phyloP scores from a whole-genome alignment of 1,140 invertebrate genomes.

The Diprion similis region DNA sequence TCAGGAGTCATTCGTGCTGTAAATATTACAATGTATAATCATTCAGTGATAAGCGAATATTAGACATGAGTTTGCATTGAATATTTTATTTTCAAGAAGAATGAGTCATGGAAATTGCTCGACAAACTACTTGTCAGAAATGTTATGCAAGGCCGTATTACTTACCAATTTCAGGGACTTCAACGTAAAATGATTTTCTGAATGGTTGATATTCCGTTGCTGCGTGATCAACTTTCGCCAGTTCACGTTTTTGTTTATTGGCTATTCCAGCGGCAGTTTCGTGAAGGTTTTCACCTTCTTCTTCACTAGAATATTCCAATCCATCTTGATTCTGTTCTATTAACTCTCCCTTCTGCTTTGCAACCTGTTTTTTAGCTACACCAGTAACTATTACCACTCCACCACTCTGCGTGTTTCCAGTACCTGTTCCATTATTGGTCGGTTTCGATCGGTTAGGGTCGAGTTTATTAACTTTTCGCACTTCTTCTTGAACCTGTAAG shows the following conservation, averaged over 20 bases:
- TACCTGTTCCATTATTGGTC: slow-evolving; percentile 37
- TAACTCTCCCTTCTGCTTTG: slow-evolving; percentile 85
- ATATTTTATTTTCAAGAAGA: slow-evolving; percentile 40
- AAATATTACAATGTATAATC: slow-evolving; percentile 66
- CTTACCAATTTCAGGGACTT: slow-evolving; percentile 78
- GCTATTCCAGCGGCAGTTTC: slow-evolving; percentile 88
- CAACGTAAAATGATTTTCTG: slow-evolving; percentile 96
- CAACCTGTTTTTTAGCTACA: slow-evolving; percentile 84
- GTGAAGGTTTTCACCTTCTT: slow-evolving; percentile 94
- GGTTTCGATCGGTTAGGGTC: slow-evolving; percentile 62
- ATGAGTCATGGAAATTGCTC: not conserved
- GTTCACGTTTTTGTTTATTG: slow-evolving; percentile 87
- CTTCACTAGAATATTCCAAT: slow-evolving; percentile 96
- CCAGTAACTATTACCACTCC: slow-evolving; percentile 87
- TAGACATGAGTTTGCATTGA: too few relatives aligned
- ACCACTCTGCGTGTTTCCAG: slow-evolving; percentile 43
- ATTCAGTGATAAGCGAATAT: too few relatives aligned
- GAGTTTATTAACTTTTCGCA: slow-evolving; percentile 87
- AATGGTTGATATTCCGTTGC: slow-evolving; percentile 87
- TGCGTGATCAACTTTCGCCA: slow-evolving; percentile 88
- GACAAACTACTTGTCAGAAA: not conserved
- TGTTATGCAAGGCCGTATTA: slow-evolving; percentile 12
- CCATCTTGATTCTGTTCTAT: slow-evolving; percentile 98
- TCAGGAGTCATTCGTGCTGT: slow-evolving; percentile 85
- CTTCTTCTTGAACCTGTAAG: slow-evolving; percentile 82